Conservation (phyloP, 2,113 vertebrate genomes). For the Pristiophorus japonicus region DNA sequence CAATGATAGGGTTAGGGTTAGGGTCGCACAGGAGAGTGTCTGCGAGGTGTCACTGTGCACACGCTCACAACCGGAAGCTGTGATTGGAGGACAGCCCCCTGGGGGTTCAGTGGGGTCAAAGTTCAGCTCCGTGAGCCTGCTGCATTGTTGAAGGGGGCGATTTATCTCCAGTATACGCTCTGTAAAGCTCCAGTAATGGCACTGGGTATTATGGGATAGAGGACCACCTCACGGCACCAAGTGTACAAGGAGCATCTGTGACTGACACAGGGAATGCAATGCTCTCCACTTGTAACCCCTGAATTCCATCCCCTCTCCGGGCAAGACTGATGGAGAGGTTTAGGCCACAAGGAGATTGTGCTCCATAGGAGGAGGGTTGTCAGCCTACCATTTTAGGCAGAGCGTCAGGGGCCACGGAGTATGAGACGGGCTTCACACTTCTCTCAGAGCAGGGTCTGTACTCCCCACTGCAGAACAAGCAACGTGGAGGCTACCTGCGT, state of each 20-base stretch:
- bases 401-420: not conserved
- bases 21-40: not conserved
- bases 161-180: rapidly evolving
- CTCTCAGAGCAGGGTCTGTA: too few species aligned
- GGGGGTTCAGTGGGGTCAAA: not conserved
- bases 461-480: not conserved
- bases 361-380: too few species aligned
- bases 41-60: not conserved
- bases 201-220: too few species aligned
- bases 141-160: not conserved
- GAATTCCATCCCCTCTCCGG: not conserved
- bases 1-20: too few species aligned
- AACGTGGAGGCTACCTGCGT: not conserved
- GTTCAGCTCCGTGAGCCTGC: not conserved
- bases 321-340: not conserved
- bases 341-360: not conserved
- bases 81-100: too few species aligned
- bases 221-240: too few species aligned
- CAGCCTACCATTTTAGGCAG: not conserved
- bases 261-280: not conserved
- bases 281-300: not conserved
- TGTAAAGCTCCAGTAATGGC: not conserved
- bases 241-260: not conserved
- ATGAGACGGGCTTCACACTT: not conserved
- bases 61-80: too few species aligned